Percentiles rank a stretch among this genome's conserved stretches.
Evolutionary conservation across 2,113 vertebrate genomes (phyloP).

Genomic region (Pundamilia nyererei): DNA sequence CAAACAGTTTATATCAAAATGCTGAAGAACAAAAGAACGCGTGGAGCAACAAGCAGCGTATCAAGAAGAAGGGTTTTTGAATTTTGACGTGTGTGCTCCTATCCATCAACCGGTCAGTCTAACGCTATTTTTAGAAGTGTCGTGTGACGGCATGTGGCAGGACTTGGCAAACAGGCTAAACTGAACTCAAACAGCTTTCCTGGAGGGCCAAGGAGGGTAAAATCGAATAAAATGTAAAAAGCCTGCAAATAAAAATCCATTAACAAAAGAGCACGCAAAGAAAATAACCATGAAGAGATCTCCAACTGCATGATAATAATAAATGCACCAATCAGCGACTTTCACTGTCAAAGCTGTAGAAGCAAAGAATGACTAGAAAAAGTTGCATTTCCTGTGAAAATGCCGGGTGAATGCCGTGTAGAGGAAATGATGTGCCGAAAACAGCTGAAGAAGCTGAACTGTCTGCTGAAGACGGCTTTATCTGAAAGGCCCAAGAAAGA

Average conservation of each 20-base stretch:
- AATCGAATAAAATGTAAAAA: neutral
- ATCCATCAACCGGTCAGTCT: neutral
- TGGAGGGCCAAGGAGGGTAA: neutral
- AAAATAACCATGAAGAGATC: neutral
- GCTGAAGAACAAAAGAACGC: neutral
- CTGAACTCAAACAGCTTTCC: neutral
- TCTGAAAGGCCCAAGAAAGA: neutral
- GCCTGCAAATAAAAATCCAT: neutral
- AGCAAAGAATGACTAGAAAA: neutral
- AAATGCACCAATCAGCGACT: neutral
- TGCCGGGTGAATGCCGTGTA: accelerated
- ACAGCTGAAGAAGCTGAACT: neutral
- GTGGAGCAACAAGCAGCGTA: neutral
- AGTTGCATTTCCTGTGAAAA: neutral
- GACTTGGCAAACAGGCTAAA: neutral
- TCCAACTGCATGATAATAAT: neutral
- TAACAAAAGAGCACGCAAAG: neutral
- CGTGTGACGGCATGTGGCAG: neutral
- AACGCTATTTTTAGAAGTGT: neutral
- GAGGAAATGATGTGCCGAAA: neutral
- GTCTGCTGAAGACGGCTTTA: neutral
- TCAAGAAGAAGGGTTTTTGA: neutral
- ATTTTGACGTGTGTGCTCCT: neutral
- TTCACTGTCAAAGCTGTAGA: neutral
- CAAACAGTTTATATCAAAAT: neutral